Conservation (phyloP, 2,888 invertebrate species). For the Brachyopa scutellaris region DNA sequence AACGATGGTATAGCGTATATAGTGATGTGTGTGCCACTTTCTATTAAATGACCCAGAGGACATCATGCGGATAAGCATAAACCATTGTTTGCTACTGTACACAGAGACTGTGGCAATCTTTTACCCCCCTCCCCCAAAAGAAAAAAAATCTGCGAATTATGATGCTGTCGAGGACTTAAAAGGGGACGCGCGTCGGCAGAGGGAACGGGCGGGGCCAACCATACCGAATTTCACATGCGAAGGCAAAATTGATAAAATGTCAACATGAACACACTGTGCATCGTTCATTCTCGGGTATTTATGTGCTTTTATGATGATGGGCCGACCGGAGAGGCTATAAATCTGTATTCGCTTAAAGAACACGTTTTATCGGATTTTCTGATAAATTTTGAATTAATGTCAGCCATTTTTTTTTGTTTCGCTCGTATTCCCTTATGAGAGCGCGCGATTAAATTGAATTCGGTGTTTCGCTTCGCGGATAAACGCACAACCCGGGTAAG, state of each 20-base stretch:
- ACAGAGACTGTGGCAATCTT: slow-evolving; percentile 36
- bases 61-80: slow-evolving; percentile 50
- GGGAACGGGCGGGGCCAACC: neutral
- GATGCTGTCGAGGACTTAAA: slow-evolving; percentile 29
- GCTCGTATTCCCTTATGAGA: neutral
- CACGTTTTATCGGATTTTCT: slow-evolving; percentile 59
- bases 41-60: slow-evolving; percentile 55
- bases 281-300: slow-evolving; percentile 47
- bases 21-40: slow-evolving; percentile 3
- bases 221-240: slow-evolving; percentile 46
- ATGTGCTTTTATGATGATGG: slow-evolving; percentile 60
- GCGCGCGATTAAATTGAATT: slow-evolving; percentile 45
- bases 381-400: slow-evolving; percentile 67
- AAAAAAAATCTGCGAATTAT: slow-evolving; percentile 19
- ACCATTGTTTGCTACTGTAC: slow-evolving; percentile 42
- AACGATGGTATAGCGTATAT: neutral
- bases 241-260: slow-evolving; percentile 67
- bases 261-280: slow-evolving; percentile 51
- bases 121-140: neutral
- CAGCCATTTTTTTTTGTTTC: slow-evolving; percentile 44
- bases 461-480: slow-evolving; percentile 24
- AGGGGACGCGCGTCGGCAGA: neutral
- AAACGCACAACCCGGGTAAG: neutral
- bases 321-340: slow-evolving; percentile 54
- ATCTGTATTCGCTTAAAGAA: slow-evolving; percentile 55